A percentile compares a stretch with the other conserved stretches of the same genome.
phyloP scores from a whole-genome alignment of 1,140 invertebrate genomes.

The Platyscapa corneri region DNA sequence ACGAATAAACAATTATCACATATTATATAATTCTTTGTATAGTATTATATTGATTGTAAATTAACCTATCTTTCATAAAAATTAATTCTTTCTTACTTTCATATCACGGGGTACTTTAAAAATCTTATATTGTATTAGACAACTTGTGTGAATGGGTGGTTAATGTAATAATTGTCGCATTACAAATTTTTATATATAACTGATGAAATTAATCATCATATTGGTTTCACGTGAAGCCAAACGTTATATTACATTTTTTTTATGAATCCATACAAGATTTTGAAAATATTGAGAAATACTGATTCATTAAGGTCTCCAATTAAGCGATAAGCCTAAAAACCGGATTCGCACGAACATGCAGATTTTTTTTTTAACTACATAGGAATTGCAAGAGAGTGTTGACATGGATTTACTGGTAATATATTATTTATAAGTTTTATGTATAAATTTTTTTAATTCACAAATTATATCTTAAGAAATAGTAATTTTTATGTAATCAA shows the following conservation, averaged over 20 bases:
- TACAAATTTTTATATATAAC: too few relatives aligned
- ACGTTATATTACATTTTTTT: slow-evolving; percentile 84
- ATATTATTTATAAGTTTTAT: slow-evolving; percentile 53
- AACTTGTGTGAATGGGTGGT: too few relatives aligned
- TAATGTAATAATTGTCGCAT: too few relatives aligned
- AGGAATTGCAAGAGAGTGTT: slow-evolving; percentile 84
- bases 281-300: slow-evolving; percentile 79
- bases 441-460: slow-evolving; percentile 9
- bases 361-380: slow-evolving; percentile 75
- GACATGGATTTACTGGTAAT: slow-evolving; percentile 72
- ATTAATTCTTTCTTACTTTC: too few relatives aligned
- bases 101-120: too few relatives aligned
- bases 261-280: slow-evolving; percentile 80
- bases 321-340: slow-evolving; percentile 67
- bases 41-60: too few relatives aligned
- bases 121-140: too few relatives aligned
- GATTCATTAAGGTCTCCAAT: slow-evolving; percentile 74
- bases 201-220: too few relatives aligned
- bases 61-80: too few relatives aligned
- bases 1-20: neutral
- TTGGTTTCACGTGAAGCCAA: slow-evolving; percentile 76
- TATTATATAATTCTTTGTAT: neutral
- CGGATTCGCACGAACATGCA: slow-evolving; percentile 68
- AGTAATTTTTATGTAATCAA: too few relatives aligned
- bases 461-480: too few relatives aligned